phyloP scores from a whole-genome alignment of 2,797 vertebrate species.

The Nyctalus aviator region DNA sequence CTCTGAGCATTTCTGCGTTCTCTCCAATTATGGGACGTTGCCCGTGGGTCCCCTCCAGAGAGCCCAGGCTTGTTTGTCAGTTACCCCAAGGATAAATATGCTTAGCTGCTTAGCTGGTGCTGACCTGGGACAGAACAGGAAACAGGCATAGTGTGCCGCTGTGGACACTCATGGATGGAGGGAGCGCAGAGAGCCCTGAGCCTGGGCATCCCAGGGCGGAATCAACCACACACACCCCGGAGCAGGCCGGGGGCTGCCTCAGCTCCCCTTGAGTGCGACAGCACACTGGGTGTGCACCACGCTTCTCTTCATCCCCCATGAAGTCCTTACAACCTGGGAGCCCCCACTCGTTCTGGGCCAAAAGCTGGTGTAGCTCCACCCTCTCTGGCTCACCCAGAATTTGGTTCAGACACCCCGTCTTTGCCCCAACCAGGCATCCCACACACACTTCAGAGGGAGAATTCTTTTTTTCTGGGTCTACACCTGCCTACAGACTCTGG shows the following conservation, averaged over 20 bases:
- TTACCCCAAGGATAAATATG: background rate
- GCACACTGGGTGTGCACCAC: background rate
- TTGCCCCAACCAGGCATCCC: background rate
- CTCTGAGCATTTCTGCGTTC: background rate
- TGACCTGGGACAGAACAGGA: conserved; percentile 43
- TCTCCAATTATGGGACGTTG: background rate
- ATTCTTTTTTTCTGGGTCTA: conserved; percentile 12
- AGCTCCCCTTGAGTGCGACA: background rate
- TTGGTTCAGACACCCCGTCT: background rate
- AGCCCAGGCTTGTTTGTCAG: background rate
- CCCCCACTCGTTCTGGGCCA: conserved; percentile 23
- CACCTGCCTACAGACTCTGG: background rate
- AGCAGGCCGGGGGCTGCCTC: background rate
- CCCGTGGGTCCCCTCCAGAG: background rate
- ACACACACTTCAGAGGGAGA: conserved; percentile 2
- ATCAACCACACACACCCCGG: background rate
- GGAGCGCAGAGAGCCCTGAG: background rate
- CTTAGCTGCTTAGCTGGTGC: conserved; percentile 51
- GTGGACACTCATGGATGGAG: background rate
- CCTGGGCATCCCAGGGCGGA: background rate
- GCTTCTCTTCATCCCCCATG: background rate
- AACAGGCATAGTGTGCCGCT: background rate
- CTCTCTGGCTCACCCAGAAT: background rate
- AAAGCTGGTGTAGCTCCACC: background rate
- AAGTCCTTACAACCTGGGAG: conserved; percentile 4